These are phyloP conservation scores for Gymnogyps californianus DNA, from an alignment of 2,113 vertebrate species.

Conservation along the genomic window DNA sequence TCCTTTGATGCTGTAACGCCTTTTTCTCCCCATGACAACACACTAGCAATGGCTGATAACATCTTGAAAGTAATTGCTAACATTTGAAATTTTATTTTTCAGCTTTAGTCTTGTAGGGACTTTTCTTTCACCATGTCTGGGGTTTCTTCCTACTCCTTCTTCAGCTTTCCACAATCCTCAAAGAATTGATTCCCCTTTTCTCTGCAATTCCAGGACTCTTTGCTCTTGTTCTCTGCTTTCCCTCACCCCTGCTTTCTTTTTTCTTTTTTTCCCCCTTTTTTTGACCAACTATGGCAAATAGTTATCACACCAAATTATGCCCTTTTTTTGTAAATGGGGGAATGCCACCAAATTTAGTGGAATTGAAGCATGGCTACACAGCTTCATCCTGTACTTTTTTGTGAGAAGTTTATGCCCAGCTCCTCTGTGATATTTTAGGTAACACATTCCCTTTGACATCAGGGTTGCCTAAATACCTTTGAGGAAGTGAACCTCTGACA, in stretches of 20 bases:
- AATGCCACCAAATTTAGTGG: not conserved
- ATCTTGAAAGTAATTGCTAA: conserved; percentile 36
- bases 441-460: not conserved
- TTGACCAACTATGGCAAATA: not conserved
- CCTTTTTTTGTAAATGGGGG: not conserved
- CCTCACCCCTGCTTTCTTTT: not conserved
- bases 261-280: fast-evolving
- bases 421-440: not conserved
- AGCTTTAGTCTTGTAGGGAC: not conserved
- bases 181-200: not conserved
- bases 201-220: not conserved
- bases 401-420: not conserved
- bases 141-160: not conserved
- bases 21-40: conserved; percentile 40
- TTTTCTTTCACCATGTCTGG: not conserved
- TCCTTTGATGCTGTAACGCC: conserved; percentile 19
- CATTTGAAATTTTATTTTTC: not conserved
- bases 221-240: not conserved
- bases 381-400: not conserved
- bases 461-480: not conserved
- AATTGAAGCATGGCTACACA: not conserved
- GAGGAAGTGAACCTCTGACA: not conserved
- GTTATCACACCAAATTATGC: not conserved
- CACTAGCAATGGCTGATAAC: not conserved
- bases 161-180: not conserved